Percentiles rank a stretch among this genome's conserved stretches.
Evolutionary conservation across 2,113 vertebrate species (phyloP).

Genomic region (Cheilinus undulatus): DNA sequence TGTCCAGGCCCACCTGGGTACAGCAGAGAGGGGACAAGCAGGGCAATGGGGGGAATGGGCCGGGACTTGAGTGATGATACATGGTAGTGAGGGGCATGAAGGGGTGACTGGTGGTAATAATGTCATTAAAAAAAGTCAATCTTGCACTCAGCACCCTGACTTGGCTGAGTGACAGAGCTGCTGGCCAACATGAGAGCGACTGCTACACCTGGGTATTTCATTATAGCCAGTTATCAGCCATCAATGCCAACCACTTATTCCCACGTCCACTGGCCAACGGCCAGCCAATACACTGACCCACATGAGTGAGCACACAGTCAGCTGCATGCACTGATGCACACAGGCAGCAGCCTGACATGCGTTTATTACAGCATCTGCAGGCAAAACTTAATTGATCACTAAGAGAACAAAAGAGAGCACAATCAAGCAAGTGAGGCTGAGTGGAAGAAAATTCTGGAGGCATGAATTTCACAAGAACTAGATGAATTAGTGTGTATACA

Average conservation of each 20-base stretch:
- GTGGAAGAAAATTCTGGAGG: neutral
- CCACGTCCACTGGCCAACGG: slow-evolving; percentile 37
- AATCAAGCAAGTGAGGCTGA: neutral
- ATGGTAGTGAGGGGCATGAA: slow-evolving; percentile 21
- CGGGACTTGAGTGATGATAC: slow-evolving; percentile 63
- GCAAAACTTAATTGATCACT: neutral
- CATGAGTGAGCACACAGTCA: slow-evolving; percentile 12
- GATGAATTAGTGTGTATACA: no score
- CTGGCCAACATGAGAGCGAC: slow-evolving; percentile 43
- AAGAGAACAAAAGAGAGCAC: neutral
- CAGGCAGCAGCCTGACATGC: slow-evolving; percentile 4
- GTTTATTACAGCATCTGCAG: slow-evolving; percentile 16
- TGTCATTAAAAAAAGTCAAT: slow-evolving; percentile 46
- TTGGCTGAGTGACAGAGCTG: slow-evolving; percentile 46
- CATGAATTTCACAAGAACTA: neutral
- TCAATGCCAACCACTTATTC: slow-evolving; percentile 41
- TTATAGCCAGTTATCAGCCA: slow-evolving; percentile 64
- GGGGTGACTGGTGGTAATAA: slow-evolving; percentile 54
- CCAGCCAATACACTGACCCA: slow-evolving; percentile 28
- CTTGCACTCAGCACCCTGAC: slow-evolving; percentile 21
- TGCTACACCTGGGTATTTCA: slow-evolving; percentile 69
- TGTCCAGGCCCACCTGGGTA: slow-evolving; percentile 69
- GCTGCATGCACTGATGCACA: neutral
- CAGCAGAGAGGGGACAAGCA: slow-evolving; percentile 29
- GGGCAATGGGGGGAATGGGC: slow-evolving; percentile 42